These are phyloP conservation scores for Cebus imitator DNA, from an alignment of 2,113 vertebrate species.

Conservation along the genomic window DNA sequence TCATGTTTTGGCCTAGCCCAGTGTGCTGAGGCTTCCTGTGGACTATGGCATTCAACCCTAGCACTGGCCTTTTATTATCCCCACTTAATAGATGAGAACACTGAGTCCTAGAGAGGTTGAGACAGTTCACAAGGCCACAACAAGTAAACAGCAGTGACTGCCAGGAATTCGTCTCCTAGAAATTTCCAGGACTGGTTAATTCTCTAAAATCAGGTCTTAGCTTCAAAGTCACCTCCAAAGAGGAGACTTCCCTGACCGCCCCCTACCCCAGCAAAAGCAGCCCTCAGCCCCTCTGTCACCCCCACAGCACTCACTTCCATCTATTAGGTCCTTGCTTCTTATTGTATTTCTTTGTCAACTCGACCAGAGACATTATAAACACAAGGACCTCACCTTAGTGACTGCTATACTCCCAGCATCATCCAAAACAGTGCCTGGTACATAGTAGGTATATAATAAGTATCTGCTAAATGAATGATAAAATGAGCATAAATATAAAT, in stretches of 20 bases:
- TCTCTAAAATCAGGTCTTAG: background rate
- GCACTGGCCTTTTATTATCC: background rate
- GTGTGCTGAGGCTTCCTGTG: background rate
- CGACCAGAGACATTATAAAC: background rate
- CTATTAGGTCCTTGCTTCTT: background rate
- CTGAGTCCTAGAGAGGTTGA: background rate
- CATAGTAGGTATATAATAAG: background rate
- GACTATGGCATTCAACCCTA: accelerated
- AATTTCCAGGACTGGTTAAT: background rate
- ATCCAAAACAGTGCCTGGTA: background rate
- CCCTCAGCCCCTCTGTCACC: background rate
- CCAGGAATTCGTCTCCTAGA: background rate
- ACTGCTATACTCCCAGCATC: background rate
- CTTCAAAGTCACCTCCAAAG: background rate
- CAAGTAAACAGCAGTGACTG: background rate
- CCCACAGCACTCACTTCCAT: background rate
- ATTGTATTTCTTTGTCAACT: background rate
- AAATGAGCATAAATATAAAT: background rate
- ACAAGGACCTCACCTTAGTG: background rate
- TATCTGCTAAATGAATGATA: background rate
- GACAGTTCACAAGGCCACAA: background rate
- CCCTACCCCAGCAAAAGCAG: background rate
- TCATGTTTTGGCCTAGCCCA: background rate
- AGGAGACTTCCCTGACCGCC: background rate
- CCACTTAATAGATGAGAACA: background rate